Evolutionary conservation across 2,113 vertebrate species (phyloP).

Genomic region (Erpornis zantholeuca): DNA sequence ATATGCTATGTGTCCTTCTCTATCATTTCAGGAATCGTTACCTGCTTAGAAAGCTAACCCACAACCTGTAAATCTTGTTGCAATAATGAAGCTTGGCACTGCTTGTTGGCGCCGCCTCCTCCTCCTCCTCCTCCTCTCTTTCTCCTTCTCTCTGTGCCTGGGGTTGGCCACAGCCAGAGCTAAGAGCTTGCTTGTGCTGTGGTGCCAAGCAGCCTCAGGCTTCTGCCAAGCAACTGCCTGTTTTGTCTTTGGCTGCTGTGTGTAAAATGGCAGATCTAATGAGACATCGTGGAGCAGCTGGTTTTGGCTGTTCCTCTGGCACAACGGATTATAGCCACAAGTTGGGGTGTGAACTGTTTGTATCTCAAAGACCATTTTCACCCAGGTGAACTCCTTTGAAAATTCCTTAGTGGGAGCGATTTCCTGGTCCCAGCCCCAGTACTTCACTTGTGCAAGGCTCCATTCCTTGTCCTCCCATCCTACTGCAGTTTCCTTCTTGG

Average conservation of each 20-base stretch:
- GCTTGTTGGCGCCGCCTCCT: background rate
- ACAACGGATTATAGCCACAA: constrained; percentile 46
- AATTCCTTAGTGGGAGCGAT: background rate
- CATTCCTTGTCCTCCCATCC: background rate
- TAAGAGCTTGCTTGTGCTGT: constrained; percentile 31
- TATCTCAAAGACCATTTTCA: constrained; percentile 40
- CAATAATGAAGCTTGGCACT: constrained; percentile 30
- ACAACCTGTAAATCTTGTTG: constrained; percentile 43
- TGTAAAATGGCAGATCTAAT: constrained; percentile 69
- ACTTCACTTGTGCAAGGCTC: background rate
- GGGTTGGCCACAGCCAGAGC: background rate
- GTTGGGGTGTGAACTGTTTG: background rate
- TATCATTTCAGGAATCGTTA: background rate
- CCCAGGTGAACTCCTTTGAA: constrained; percentile 28
- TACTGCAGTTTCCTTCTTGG: background rate
- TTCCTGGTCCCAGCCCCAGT: background rate
- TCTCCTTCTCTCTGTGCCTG: constrained; percentile 22
- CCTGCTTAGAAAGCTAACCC: constrained; percentile 21
- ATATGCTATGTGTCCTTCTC: background rate
- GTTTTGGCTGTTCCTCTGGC: constrained; percentile 66
- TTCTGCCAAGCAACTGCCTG: constrained; percentile 63
- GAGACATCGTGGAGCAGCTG: constrained; percentile 64
- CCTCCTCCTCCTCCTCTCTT: background rate
- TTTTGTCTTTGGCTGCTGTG: constrained; percentile 54
- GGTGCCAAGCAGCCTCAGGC: constrained; percentile 58